These are phyloP conservation scores for Dasypolia templi DNA, from an alignment of 2,888 invertebrate species.

Conservation along the genomic window DNA sequence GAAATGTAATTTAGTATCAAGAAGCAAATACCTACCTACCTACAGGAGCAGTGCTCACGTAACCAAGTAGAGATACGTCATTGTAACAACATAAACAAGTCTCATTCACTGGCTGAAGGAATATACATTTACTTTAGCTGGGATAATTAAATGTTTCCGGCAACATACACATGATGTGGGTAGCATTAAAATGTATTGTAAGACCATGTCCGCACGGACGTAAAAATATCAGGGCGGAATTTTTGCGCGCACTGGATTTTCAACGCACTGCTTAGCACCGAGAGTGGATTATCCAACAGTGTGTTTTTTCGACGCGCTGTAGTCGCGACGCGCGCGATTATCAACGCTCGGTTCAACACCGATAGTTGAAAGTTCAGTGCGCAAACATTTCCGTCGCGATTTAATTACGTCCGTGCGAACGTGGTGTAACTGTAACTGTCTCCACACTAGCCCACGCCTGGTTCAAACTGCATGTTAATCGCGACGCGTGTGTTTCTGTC, in stretches of 20 bases:
- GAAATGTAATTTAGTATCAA: conserved; percentile 16
- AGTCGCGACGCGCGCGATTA: too few species aligned
- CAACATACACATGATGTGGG: conserved; percentile 30
- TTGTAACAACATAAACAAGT: conserved; percentile 34
- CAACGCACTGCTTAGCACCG: too few species aligned
- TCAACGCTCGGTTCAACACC: too few species aligned
- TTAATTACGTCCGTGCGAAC: too few species aligned
- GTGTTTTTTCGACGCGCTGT: too few species aligned
- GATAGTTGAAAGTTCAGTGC: too few species aligned
- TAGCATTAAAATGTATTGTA: conserved; percentile 39
- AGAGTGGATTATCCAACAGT: too few species aligned
- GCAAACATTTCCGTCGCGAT: too few species aligned
- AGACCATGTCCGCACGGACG: too few species aligned
- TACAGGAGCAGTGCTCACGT: conserved; percentile 16
- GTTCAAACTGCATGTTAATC: conserved; percentile 28
- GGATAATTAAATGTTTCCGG: conserved; percentile 45
- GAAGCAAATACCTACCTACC: too few species aligned
- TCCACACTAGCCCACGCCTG: conserved; percentile 6
- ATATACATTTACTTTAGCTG: conserved; percentile 28
- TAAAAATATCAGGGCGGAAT: too few species aligned
- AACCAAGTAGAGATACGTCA: neutral
- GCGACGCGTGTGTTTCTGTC: conserved; percentile 1
- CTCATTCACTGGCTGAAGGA: conserved; percentile 7
- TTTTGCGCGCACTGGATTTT: too few species aligned
- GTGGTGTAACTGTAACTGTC: conserved; percentile 41